Conservation (phyloP, 1,140 invertebrate species). For the Orchestia grillus region DNA sequence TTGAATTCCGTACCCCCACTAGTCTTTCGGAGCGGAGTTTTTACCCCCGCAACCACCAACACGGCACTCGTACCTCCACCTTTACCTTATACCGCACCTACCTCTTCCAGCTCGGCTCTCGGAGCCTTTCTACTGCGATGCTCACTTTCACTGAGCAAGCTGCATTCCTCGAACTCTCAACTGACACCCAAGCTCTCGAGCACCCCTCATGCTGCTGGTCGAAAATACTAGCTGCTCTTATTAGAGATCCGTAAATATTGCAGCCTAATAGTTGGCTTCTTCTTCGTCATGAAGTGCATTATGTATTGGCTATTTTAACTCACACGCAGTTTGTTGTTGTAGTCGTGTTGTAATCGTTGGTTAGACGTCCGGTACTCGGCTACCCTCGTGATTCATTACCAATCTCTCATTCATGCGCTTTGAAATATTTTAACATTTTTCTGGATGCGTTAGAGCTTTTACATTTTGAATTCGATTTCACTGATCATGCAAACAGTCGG, state of each 20-base stretch:
- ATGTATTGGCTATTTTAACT: neutral
- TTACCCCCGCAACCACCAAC: neutral
- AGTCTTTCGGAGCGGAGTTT: too few species aligned
- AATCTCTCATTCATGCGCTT: neutral
- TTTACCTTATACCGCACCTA: neutral
- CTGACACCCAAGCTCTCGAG: neutral
- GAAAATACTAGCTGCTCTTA: neutral
- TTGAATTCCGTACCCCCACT: neutral
- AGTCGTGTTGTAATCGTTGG: neutral
- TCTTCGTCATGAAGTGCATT: neutral
- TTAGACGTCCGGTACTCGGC: neutral
- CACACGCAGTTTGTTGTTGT: neutral
- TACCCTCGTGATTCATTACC: neutral
- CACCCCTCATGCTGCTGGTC: neutral
- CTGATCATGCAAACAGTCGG: neutral
- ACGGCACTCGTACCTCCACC: neutral
- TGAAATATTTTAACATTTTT: neutral
- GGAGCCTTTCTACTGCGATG: constrained; percentile 1
- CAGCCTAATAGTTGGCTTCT: neutral
- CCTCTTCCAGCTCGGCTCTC: neutral
- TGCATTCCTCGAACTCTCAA: neutral
- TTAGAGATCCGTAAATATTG: neutral
- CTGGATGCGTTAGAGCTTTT: neutral
- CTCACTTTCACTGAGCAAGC: constrained; percentile 39
- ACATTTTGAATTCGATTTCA: neutral